Percentiles rank a stretch among this genome's conserved stretches.
phyloP scores from a whole-genome alignment of 1,140 invertebrate species.

The Coenobita brevimanus region DNA sequence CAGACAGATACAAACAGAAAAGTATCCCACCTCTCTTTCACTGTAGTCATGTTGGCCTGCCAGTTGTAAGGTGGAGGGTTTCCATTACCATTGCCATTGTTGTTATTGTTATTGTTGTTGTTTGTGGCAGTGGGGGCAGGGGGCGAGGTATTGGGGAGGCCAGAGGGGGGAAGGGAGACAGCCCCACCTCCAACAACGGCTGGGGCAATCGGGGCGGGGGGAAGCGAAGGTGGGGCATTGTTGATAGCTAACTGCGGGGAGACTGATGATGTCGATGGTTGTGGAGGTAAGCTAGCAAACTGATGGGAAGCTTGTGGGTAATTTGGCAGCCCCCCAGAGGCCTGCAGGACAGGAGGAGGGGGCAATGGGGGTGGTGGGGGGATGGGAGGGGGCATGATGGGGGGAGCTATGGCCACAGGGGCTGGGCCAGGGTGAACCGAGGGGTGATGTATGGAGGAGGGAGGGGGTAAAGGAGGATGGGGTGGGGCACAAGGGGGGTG shows the following conservation, averaged over 20 bases:
- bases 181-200: neutral
- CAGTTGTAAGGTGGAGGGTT: slow-evolving; percentile 34
- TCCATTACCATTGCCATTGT: slow-evolving; percentile 8
- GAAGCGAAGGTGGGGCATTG: neutral
- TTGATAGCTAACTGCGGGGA: no score
- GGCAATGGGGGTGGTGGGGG: slow-evolving; percentile 6
- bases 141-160: neutral
- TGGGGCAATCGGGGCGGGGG: neutral
- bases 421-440: neutral
- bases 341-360: neutral
- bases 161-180: neutral
- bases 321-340: no score
- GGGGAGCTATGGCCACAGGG: neutral
- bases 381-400: neutral
- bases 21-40: slow-evolving; percentile 32
- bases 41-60: slow-evolving; percentile 47
- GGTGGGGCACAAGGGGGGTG: neutral
- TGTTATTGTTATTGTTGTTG: neutral
- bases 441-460: neutral
- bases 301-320: no score
- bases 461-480: neutral
- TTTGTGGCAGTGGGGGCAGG: slow-evolving; percentile 12
- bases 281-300: neutral
- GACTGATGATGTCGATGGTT: no score
- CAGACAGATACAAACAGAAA: no score